Percentiles rank a stretch among this genome's conserved stretches.
Conservation (phyloP, 2,888 invertebrate species). For the Allygus modestus region DNA sequence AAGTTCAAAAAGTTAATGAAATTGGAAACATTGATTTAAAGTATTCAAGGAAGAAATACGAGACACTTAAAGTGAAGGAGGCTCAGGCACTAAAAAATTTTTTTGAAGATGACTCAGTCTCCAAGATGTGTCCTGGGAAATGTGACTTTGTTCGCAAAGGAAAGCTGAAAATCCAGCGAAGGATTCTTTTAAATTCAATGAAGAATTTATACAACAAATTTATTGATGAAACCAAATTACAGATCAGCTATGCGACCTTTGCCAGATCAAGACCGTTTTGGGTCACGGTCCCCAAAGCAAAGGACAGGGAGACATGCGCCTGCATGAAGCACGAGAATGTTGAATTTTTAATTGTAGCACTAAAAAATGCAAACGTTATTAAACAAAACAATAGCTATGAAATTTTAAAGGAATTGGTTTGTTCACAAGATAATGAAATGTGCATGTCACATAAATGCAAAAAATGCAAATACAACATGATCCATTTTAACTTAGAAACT, state of each 20-base stretch:
- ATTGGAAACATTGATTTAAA: too few species aligned
- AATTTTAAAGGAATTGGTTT: not conserved
- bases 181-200: not conserved
- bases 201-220: not conserved
- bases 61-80: not conserved
- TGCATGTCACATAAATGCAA: too few species aligned
- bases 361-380: not conserved
- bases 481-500: not conserved
- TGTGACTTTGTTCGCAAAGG: not conserved
- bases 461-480: too few species aligned
- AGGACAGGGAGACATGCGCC: constrained; percentile 13
- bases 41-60: too few species aligned
- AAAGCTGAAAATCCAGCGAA: not conserved
- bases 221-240: not conserved
- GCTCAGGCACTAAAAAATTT: not conserved
- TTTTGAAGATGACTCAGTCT: constrained; percentile 27
- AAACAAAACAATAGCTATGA: not conserved
- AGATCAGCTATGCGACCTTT: not conserved
- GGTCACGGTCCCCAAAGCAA: not conserved
- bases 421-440: not conserved
- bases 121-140: constrained; percentile 21
- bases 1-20: too few species aligned
- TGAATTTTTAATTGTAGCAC: not conserved
- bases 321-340: not conserved
- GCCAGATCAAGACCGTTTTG: constrained; percentile 26